Conservation (phyloP, 2,797 vertebrate species). For the Iguana delicatissima region DNA sequence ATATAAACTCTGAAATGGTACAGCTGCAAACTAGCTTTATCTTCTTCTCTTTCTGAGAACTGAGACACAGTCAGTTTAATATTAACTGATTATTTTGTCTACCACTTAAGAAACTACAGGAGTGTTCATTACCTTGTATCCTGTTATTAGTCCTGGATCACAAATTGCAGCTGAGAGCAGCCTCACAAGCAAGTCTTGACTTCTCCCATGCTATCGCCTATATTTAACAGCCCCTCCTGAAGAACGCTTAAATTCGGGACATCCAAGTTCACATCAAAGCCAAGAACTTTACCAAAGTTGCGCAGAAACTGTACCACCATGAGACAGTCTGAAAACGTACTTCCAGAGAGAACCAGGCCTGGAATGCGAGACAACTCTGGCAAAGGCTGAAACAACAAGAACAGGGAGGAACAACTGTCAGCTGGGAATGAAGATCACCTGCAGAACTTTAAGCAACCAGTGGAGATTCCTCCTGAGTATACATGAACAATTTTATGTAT, state of each 20-base stretch:
- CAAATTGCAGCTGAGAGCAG: conserved; percentile 91
- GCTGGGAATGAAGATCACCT: not conserved
- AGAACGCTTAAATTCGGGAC: conserved; percentile 87
- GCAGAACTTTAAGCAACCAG: not conserved
- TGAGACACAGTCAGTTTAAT: not conserved
- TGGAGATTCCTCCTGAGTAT: no score
- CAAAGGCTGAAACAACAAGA: conserved; percentile 82
- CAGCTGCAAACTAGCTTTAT: not conserved
- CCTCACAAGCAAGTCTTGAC: conserved; percentile 93
- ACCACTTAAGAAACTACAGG: not conserved
- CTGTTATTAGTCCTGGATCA: conserved; percentile 92
- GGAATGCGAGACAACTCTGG: conserved; percentile 89
- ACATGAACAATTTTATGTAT: no score
- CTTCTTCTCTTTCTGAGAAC: not conserved
- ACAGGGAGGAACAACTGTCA: conserved; percentile 8
- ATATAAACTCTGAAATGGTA: not conserved
- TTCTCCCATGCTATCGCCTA: conserved; percentile 85
- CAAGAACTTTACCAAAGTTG: conserved; percentile 94
- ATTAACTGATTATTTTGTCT: not conserved
- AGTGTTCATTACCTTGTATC: conserved; percentile 86
- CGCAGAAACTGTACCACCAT: conserved; percentile 95
- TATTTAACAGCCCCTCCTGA: conserved; percentile 92
- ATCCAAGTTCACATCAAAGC: conserved; percentile 85
- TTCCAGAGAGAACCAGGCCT: conserved; percentile 90
- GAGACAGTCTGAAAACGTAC: conserved; percentile 91